A percentile compares a stretch with the other conserved stretches of the same genome.
Conservation (phyloP, 2,797 vertebrate genomes). For the Tenualosa ilisha region DNA sequence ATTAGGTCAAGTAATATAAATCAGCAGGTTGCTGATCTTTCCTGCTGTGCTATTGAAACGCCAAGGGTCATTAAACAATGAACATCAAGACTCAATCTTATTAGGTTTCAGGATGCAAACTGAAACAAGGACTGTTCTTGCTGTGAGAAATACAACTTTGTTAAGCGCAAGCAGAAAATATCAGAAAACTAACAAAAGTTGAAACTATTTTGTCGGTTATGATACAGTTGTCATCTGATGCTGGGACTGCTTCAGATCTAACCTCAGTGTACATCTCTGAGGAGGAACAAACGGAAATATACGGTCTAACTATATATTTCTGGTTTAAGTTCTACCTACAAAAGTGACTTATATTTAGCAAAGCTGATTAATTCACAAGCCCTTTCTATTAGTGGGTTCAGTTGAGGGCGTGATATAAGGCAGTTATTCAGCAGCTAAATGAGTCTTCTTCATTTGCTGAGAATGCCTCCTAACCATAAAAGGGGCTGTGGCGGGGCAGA, state of each 20-base stretch:
- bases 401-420: not conserved
- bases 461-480: conserved; percentile 1
- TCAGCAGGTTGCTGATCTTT: not conserved
- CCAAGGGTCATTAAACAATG: not conserved
- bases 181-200: not conserved
- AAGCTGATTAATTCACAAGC: not conserved
- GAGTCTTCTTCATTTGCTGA: not conserved
- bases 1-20: not conserved
- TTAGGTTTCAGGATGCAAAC: not conserved
- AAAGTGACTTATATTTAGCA: not conserved
- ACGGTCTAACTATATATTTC: not conserved
- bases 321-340: not conserved
- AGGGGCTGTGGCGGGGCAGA: not conserved
- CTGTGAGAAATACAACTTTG: not conserved
- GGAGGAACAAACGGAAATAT: not conserved
- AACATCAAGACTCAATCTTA: not conserved
- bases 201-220: too few species aligned
- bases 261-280: not conserved
- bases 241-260: not conserved
- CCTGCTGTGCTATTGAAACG: not conserved
- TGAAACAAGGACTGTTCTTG: not conserved
- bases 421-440: not conserved
- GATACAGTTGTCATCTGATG: too few species aligned
- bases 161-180: not conserved
- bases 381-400: not conserved